Base-by-base conservation (phyloP, 2,797 vertebrate genomes). In the Acrossocheilus fasciatus region DNA sequence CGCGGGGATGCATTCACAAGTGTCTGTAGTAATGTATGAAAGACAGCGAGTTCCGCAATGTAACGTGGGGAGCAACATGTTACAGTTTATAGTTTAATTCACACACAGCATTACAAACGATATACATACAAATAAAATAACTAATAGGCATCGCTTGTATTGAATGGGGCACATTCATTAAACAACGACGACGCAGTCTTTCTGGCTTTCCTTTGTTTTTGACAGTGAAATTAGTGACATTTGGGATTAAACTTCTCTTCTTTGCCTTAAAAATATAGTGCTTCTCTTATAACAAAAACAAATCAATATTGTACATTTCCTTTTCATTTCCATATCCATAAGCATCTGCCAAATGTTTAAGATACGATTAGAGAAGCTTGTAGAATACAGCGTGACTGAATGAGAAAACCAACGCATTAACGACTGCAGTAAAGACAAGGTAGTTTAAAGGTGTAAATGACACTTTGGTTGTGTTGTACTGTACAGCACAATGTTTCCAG, bases 1-100 rank as follows among this genome's bases (percentile, higher is more conserved):
- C 92, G 95, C 92, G 26, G 83, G 30, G 54, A 52, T 15, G 69
- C 81, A 88, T 81, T 91, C 91, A 93, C 79, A 91, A 74, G 80
- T 66, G 84, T 89, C 77, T 82, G 91, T 94, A 93, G 94, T 94
- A 94, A 92, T 86, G 73, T 68, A 88, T 85, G 89, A 85, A 87
- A 84, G 91, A 91, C 89, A 87, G 39, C 10, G 23, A 83, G 79
- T 72, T 86, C 84, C 77, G 84, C 84, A 86, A 86, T 86, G 70
- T 81, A 81, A 66, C 69, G 68, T 66, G 41, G 23, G 45, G 45
- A 39, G 75, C 66, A 6, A 10, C 45, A 20, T 70, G 18, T 8
- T 45, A 1, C 34, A 39, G 45, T 68, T 39, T 17, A 23, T 18
- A 2, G 3, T 81, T 52, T 23, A 45, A 45, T 26, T 20, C 11